Base-by-base conservation (phyloP, 2,797 vertebrate genomes). In the Coendou prehensilis region DNA sequence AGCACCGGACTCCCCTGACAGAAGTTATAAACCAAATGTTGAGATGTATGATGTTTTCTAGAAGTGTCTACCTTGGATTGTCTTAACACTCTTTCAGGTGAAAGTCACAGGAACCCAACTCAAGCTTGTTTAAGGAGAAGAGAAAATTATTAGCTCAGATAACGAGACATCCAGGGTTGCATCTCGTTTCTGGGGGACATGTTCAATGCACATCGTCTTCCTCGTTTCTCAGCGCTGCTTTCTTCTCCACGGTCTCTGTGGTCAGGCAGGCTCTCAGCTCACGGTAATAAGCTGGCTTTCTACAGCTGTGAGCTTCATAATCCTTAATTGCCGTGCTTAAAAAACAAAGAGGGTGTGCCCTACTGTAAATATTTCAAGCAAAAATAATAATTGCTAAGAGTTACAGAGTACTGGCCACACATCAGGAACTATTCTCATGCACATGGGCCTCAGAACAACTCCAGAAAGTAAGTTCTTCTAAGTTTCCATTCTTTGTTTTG, bases 71-170 rank as follows among this genome's bases (percentile, higher is more conserved):
- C 54, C 73, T 50, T 63, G 54, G 17, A 79, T 41, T 84, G 33
- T 83, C 75, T 28, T 61, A 41, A 79, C 30, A 9, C 1, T 80
- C 63, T 80, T 87, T 59, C 37, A 69, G 37, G 7, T 45, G 18
- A 64, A 86, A 73, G 47, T 91, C 52, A 81, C 14, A 91, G 92
- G 61, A 0, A 57, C 22, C 20, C 28, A 88, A 47, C 2, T 85
- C 37, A 85, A 71, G 63, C 13, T 87, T 87, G 50, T n/a, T 95
- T 87, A 64, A 90, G 75, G 45, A 81, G 15, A 94, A 87, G n/a
- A 87, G 33, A n/a, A 26, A 79, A 15, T 26, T 61, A 18, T 45
- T 71, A 69, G 56, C 79, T 82, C 26, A 20, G 33, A 52, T 30
- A 85, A 54, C 11, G 30, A 15, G 59, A 85, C 10, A 71, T 37